Percentiles rank a stretch among this genome's conserved stretches.
Evolutionary conservation across 2,797 vertebrate genomes (phyloP).

Genomic region (Peromyscus eremicus): DNA sequence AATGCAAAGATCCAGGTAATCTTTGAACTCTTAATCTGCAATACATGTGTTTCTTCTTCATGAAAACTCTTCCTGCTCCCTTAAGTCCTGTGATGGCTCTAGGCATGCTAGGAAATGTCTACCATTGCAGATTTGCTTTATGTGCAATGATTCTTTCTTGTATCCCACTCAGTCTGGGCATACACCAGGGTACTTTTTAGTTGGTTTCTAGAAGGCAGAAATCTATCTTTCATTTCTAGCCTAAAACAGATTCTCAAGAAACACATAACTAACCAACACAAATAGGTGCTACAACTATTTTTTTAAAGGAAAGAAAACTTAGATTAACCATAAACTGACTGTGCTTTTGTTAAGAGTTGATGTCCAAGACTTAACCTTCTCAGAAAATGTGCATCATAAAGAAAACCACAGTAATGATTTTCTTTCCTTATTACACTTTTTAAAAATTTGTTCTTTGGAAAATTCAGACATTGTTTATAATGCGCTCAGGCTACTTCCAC

Average conservation of each 20-base stretch:
- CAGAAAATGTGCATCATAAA: not conserved
- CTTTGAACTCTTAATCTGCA: not conserved
- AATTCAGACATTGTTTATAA: not conserved
- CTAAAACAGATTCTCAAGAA: not conserved
- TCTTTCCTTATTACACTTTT: not conserved
- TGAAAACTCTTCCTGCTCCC: slow-evolving; percentile 2
- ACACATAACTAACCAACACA: not conserved
- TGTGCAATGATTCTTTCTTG: not conserved
- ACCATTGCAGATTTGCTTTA: not conserved
- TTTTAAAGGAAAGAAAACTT: not conserved
- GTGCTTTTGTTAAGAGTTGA: not conserved
- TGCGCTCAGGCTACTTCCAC: not conserved
- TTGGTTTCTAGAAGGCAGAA: not conserved
- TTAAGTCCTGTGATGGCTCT: not conserved
- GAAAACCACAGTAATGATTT: not conserved
- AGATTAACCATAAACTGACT: not conserved
- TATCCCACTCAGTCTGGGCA: not conserved
- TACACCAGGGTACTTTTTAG: rapidly evolving
- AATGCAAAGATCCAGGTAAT: not conserved
- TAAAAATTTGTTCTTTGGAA: not conserved
- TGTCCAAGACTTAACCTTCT: not conserved
- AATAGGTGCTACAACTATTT: not conserved
- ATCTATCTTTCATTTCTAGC: not conserved
- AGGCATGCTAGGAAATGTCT: not conserved
- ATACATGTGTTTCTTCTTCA: not conserved